These are phyloP conservation scores for Lasioglossum zephyrum DNA, from an alignment of 2,888 invertebrate species.

Conservation along the genomic window DNA sequence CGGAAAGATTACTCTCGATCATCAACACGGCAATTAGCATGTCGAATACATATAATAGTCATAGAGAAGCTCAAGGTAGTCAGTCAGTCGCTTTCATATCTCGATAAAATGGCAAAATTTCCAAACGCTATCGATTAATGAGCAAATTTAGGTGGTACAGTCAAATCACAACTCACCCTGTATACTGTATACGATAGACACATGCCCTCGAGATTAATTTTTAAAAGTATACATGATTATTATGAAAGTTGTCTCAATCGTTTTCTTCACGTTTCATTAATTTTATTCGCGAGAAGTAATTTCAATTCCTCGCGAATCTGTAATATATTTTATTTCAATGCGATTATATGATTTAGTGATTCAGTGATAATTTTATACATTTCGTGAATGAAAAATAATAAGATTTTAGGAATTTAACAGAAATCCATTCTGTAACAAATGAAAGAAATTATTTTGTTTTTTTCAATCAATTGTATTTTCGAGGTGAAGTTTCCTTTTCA, in stretches of 20 bases:
- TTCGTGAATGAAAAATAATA: background rate
- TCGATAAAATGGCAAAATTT: background rate
- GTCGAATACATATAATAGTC: background rate
- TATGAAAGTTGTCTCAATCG: background rate
- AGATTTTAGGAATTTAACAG: background rate
- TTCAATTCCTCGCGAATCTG: background rate
- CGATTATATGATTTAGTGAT: background rate
- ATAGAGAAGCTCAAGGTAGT: background rate
- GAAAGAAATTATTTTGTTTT: background rate
- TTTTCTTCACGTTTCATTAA: background rate
- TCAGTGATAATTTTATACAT: background rate
- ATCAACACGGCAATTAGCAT: background rate
- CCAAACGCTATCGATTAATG: background rate
- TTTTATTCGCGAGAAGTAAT: background rate
- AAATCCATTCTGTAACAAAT: background rate
- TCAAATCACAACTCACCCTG: background rate
- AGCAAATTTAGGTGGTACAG: background rate
- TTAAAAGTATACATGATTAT: background rate
- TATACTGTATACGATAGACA: background rate
- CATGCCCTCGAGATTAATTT: background rate
- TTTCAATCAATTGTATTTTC: background rate
- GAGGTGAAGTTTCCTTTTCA: background rate
- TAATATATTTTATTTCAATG: background rate
- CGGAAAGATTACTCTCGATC: background rate
- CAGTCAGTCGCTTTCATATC: background rate